Conservation (phyloP, 2,888 invertebrate species). For the Leptodirus hochenwartii region DNA sequence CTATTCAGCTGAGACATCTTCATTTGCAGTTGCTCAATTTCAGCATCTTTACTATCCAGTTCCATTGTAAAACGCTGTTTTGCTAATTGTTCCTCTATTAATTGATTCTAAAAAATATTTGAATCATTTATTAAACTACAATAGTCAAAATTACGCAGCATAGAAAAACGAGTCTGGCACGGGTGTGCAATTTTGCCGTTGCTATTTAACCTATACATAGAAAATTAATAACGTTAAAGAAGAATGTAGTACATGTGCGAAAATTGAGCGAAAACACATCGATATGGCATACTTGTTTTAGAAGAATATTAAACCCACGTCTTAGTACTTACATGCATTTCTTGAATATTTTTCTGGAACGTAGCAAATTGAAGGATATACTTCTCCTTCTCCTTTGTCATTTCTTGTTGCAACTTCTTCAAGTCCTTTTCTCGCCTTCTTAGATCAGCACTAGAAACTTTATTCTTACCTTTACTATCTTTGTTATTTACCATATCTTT, state of each 20-base stretch:
- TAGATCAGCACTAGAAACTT: slow-evolving; percentile 59
- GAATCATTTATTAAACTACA: too few species aligned
- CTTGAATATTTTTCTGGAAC: slow-evolving; percentile 72
- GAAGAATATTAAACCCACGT: slow-evolving; percentile 12
- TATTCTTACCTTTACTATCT: slow-evolving; percentile 61
- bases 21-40: slow-evolving; percentile 82
- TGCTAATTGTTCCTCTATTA: slow-evolving; percentile 62
- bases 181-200: too few species aligned
- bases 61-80: slow-evolving; percentile 82
- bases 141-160: slow-evolving; percentile 7
- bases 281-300: neutral
- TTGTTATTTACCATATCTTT: slow-evolving; percentile 65
- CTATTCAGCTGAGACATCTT: slow-evolving; percentile 62
- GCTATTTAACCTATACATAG: too few species aligned
- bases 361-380: slow-evolving; percentile 74
- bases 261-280: too few species aligned
- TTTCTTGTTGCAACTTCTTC: slow-evolving; percentile 83
- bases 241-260: slow-evolving; percentile 1
- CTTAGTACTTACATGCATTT: slow-evolving; percentile 31
- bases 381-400: slow-evolving; percentile 87
- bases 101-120: slow-evolving; percentile 57
- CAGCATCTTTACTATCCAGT: slow-evolving; percentile 89
- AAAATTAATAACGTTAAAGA: neutral
- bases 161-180: too few species aligned
- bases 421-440: slow-evolving; percentile 89